phyloP scores from a whole-genome alignment of 2,113 vertebrate genomes.

The Sinosuthora webbiana region DNA sequence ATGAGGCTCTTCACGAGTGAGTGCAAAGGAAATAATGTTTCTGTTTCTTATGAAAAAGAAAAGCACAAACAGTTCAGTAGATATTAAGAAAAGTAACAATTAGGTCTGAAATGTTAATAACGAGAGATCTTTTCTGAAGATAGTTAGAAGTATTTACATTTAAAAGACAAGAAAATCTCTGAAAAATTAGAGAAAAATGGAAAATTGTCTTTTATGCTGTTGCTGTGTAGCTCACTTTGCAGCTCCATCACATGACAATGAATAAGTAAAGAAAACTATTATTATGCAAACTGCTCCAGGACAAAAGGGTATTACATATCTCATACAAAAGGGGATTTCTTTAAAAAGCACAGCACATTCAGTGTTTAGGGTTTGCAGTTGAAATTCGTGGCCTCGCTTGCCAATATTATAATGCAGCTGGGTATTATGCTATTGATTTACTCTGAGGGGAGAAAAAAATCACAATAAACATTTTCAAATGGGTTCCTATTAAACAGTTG shows the following conservation, averaged over 20 bases:
- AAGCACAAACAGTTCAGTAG: slow-evolving; percentile 11
- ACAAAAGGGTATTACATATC: slow-evolving; percentile 82
- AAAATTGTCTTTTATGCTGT: slow-evolving; percentile 71
- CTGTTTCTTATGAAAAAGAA: slow-evolving; percentile 33
- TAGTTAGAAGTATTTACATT: slow-evolving; percentile 66
- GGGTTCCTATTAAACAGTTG: slow-evolving; percentile 12
- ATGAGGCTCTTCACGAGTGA: slow-evolving; percentile 2
- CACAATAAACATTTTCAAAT: slow-evolving; percentile 64
- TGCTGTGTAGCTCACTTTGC: slow-evolving; percentile 59
- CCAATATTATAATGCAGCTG: slow-evolving; percentile 69
- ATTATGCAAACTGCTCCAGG: slow-evolving; percentile 82
- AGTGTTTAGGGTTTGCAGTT: slow-evolving; percentile 68
- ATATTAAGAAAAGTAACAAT: slow-evolving; percentile 64
- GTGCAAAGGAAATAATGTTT: slow-evolving; percentile 16
- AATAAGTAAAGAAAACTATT: slow-evolving; percentile 80
- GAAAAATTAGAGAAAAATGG: slow-evolving; percentile 57
- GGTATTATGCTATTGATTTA: slow-evolving; percentile 30
- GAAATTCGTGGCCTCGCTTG: slow-evolving; percentile 68
- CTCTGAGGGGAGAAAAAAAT: neutral
- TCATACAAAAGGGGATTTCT: slow-evolving; percentile 81
- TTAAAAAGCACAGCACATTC: slow-evolving; percentile 72
- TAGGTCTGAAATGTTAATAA: slow-evolving; percentile 73
- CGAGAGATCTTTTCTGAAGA: slow-evolving; percentile 55
- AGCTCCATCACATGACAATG: slow-evolving; percentile 67
- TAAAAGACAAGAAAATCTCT: slow-evolving; percentile 66